These are phyloP conservation scores for Thaumatotibia leucotreta DNA, from an alignment of 1,140 invertebrate species.

Conservation along the genomic window DNA sequence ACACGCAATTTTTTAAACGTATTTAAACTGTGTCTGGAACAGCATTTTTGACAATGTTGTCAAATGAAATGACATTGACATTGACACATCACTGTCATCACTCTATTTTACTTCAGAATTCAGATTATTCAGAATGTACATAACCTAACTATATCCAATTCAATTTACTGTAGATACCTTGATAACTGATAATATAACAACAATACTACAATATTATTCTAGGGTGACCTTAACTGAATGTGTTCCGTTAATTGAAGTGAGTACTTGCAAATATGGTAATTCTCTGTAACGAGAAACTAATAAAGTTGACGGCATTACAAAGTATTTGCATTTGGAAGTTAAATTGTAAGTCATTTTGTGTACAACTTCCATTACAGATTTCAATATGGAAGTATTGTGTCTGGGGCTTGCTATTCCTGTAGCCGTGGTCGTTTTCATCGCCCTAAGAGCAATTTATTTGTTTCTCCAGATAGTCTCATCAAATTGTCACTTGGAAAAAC, in stretches of 20 bases:
- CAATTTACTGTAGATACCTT: too few species aligned
- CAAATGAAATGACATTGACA: too few species aligned
- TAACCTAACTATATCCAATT: too few species aligned
- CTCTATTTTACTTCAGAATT: too few species aligned
- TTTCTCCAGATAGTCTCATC: slow-evolving; percentile 40
- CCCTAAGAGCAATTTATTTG: slow-evolving; percentile 34
- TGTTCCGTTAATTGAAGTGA: background rate
- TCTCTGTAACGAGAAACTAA: background rate
- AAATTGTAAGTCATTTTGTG: background rate
- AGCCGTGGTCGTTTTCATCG: background rate
- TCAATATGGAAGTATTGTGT: background rate
- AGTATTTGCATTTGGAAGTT: background rate
- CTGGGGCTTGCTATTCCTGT: background rate
- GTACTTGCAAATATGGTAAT: too few species aligned
- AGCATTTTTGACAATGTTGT: too few species aligned
- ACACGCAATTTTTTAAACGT: too few species aligned
- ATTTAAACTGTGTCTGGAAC: too few species aligned
- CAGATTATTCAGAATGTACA: too few species aligned
- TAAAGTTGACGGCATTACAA: too few species aligned
- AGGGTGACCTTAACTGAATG: background rate
- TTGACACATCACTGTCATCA: too few species aligned
- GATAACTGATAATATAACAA: background rate
- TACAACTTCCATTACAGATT: background rate
- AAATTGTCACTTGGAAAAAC: slow-evolving; percentile 25
- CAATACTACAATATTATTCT: background rate